Base-by-base conservation (phyloP, 2,888 invertebrate species). In the Phortica magna region DNA sequence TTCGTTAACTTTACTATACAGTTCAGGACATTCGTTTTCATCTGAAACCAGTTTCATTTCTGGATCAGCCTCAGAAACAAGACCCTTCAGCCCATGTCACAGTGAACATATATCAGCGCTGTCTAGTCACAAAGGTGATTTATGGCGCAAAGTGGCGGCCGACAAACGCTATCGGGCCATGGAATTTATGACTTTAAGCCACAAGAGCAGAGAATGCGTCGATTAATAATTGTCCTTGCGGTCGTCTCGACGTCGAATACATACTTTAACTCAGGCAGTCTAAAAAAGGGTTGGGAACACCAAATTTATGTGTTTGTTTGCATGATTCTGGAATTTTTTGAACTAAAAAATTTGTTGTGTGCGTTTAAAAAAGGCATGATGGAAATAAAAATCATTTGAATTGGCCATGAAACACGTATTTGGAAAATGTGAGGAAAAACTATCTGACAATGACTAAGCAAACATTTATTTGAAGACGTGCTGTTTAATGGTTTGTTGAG, bases 151-250 rank as follows among this genome's bases (percentile, higher is more conserved):
- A 82, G 79, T 81, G 85, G 81, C 84, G 83, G 78, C 79, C 84
- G 87, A 83, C 84, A 84, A 81, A 82, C 83, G 84, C 82, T 84
- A 88, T 85, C 88, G 83, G 83, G 77, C 72, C 78, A 57, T 80
- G 64, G 77, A 81, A 84, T 83, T 81, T 83, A 80, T 80, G 76
- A 78, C 74, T 71, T 55, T 71, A 71, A 71, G 70, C 7, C 70
- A 14, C 70, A 17, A 61, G 48, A 48, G 19, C 61, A 61, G 19
- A 17, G 19, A 61, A 61, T 39, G 39, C 42, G 42, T n/a, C 41
- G 19, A 67, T 7, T 41, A 42, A 64, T 64, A 64, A 64, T 31
- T 64, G 64, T 64, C 64, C 64, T 64, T 22, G 14, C 64, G 39
- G 39, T 39, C 39, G 31, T 31, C 5, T 31, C 31, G 31, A 31